These are phyloP conservation scores for Lepilemur septentrionalis DNA, from an alignment of 2,797 vertebrate genomes.

Conservation along the genomic window DNA sequence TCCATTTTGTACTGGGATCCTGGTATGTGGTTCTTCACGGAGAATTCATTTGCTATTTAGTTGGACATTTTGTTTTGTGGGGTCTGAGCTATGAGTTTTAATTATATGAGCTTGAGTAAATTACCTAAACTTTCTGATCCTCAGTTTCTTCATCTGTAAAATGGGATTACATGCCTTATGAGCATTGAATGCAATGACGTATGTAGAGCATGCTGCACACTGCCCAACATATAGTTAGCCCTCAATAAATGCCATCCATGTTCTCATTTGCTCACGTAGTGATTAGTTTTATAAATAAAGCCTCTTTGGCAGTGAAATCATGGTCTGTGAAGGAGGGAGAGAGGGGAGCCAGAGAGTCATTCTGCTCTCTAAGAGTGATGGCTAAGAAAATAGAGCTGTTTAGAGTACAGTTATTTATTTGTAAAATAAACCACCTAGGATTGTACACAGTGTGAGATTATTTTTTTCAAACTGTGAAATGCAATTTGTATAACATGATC, in stretches of 20 bases:
- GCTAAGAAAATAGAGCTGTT: conserved; percentile 67
- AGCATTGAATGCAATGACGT: background rate
- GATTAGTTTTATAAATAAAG: conserved; percentile 56
- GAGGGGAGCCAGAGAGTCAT: background rate
- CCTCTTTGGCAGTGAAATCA: conserved; percentile 49
- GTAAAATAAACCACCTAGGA: conserved; percentile 68
- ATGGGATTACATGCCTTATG: background rate
- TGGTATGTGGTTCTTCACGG: background rate
- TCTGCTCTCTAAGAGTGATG: conserved; percentile 50
- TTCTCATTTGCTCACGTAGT: conserved; percentile 41
- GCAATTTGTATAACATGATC: conserved; percentile 73
- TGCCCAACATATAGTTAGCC: background rate
- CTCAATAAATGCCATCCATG: background rate
- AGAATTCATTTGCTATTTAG: background rate
- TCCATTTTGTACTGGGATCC: background rate
- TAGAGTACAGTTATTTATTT: conserved; percentile 61
- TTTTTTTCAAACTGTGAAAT: conserved; percentile 74
- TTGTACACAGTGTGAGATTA: conserved; percentile 59
- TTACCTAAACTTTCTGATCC: background rate
- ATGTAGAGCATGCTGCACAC: background rate
- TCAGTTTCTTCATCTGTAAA: conserved; percentile 14
- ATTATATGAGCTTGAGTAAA: background rate
- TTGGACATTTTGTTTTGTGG: background rate
- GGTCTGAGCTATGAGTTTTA: background rate
- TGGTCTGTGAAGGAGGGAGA: background rate